These are phyloP conservation scores for Hirtodrosophila cameraria DNA, from an alignment of 2,888 invertebrate genomes.

Conservation along the genomic window DNA sequence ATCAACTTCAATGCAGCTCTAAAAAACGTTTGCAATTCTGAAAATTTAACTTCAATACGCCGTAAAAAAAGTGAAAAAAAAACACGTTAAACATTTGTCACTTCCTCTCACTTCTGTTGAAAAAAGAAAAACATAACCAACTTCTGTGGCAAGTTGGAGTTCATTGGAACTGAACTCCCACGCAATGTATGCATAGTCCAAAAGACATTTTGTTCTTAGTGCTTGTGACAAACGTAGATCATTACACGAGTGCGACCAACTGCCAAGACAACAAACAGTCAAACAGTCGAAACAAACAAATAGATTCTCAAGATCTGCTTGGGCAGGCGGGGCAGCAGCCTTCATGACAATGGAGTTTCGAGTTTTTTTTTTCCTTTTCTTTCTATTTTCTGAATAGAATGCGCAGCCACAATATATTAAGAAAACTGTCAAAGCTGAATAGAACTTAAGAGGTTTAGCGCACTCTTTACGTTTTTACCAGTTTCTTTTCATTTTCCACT, in stretches of 20 bases:
- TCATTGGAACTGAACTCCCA: constrained; percentile 65
- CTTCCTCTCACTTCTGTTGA: constrained; percentile 49
- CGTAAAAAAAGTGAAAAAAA: constrained; percentile 52
- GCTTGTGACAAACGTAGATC: constrained; percentile 69
- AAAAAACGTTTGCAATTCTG: constrained; percentile 26
- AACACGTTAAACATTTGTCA: constrained; percentile 42
- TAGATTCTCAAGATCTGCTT: constrained; percentile 56
- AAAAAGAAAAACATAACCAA: constrained; percentile 14
- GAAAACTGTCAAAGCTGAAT: constrained; percentile 79
- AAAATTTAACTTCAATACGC: constrained; percentile 11
- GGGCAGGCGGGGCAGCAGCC: constrained; percentile 6
- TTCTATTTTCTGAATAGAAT: constrained; percentile 37
- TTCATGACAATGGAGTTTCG: constrained; percentile 59
- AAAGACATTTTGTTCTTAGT: constrained; percentile 22
- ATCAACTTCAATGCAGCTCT: neutral
- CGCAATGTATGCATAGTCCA: constrained; percentile 52
- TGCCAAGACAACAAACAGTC: constrained; percentile 43
- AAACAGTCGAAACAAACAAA: constrained; percentile 40
- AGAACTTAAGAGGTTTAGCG: constrained; percentile 79
- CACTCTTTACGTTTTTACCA: constrained; percentile 54
- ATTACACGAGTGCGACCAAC: constrained; percentile 58
- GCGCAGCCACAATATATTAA: constrained; percentile 73
- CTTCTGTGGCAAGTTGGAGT: constrained; percentile 25
- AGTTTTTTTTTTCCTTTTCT: constrained; percentile 25
- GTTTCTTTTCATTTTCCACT: constrained; percentile 24